Evolutionary conservation across 2,113 vertebrate genomes (phyloP).

Genomic region (Pituophis catenifer): DNA sequence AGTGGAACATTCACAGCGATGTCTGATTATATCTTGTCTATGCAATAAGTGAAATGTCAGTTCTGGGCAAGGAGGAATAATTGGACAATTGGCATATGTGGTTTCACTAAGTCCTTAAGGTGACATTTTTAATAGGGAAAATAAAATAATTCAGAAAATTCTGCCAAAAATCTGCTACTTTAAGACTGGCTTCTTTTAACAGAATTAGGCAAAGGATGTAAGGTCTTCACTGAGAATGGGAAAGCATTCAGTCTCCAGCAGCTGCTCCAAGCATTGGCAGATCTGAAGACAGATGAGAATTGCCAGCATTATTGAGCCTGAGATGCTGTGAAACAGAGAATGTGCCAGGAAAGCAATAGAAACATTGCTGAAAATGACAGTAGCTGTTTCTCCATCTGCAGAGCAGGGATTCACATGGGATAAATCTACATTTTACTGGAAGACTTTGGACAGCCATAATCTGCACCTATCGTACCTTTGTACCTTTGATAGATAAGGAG

Average conservation of each 20-base stretch:
- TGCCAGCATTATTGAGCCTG: neutral
- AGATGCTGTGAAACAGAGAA: neutral
- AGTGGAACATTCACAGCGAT: neutral
- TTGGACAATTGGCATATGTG: neutral
- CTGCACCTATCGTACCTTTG: neutral
- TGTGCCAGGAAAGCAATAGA: neutral
- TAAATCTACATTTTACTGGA: neutral
- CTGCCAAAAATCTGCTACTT: neutral
- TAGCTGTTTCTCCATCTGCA: neutral
- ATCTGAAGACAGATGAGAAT: neutral
- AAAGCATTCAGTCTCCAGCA: neutral
- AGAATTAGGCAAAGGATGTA: neutral
- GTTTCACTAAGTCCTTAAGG: neutral
- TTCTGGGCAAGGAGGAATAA: neutral
- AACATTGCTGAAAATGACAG: neutral
- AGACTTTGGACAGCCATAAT: neutral
- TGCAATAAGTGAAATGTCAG: neutral
- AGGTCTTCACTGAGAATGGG: neutral
- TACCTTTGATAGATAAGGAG: neutral
- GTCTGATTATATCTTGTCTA: neutral
- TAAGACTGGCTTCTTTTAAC: neutral
- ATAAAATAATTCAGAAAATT: neutral
- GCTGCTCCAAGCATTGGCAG: neutral
- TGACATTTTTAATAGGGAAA: neutral
- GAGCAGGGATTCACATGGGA: neutral